phyloP scores from a whole-genome alignment of 2,888 invertebrate genomes.

The Limnephilus rhombicus region DNA sequence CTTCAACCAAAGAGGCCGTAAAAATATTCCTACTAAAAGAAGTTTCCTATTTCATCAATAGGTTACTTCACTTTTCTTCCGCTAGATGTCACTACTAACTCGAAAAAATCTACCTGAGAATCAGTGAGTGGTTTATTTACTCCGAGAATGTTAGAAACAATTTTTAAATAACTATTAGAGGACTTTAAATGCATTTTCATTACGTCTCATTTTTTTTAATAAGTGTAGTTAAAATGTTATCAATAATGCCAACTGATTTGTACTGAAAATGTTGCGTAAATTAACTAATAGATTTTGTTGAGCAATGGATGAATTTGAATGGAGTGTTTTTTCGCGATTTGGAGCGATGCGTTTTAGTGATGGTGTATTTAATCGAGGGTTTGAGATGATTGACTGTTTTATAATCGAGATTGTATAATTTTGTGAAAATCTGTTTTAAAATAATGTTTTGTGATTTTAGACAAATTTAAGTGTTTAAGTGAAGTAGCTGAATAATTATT shows the following conservation, averaged over 20 bases:
- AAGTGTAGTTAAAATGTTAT: background rate
- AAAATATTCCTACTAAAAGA: background rate
- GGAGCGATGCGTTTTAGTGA: constrained; percentile 36
- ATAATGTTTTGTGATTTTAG: no score
- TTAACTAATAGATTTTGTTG: background rate
- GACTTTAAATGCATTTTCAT: background rate
- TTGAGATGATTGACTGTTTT: background rate
- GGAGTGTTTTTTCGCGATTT: constrained; percentile 27
- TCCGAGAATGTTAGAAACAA: background rate
- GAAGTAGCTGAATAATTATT: no score
- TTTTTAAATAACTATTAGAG: background rate
- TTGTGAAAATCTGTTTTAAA: no score
- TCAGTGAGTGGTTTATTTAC: no score
- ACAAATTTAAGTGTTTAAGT: no score
- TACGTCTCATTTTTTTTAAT: background rate
- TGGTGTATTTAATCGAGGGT: background rate
- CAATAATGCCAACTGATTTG: background rate
- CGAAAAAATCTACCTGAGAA: background rate
- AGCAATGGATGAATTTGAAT: constrained; percentile 6
- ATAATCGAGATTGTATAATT: background rate
- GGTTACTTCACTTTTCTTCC: background rate
- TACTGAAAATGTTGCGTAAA: background rate
- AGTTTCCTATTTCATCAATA: background rate
- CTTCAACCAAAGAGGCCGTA: no score
- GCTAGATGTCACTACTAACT: background rate